Conservation (phyloP, 2,113 vertebrate species). For the Aspiorhynchus laticeps region DNA sequence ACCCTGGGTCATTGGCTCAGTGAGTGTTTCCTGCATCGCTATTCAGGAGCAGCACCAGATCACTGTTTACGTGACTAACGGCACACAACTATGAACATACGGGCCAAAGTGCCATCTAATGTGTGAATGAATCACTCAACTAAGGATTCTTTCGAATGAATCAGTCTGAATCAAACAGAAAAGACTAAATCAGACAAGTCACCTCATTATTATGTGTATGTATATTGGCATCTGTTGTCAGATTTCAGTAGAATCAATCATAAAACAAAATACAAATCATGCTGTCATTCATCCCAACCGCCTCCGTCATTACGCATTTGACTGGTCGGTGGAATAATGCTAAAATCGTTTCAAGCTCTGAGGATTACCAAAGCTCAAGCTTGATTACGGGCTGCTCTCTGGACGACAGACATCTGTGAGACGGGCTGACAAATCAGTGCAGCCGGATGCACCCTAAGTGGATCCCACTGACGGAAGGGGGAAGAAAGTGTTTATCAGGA, state of each 20-base stretch:
- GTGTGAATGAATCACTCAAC: conserved; percentile 4
- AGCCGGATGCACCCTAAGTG: conserved; percentile 25
- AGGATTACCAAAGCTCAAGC: conserved; percentile 29
- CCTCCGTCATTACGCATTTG: not conserved
- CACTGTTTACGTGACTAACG: not conserved
- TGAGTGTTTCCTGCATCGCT: not conserved
- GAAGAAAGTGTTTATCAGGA: not conserved
- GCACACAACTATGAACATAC: not conserved
- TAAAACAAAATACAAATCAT: not conserved
- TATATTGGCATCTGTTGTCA: not conserved
- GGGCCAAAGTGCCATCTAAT: not conserved
- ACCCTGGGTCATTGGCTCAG: conserved; percentile 1
- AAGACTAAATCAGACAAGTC: not conserved
- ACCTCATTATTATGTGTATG: not conserved
- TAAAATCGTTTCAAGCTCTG: not conserved
- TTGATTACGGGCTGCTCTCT: conserved; percentile 46
- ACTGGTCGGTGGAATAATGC: not conserved
- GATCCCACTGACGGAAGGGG: not conserved
- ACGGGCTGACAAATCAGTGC: conserved; percentile 18
- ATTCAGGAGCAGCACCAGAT: not conserved
- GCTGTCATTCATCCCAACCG: not conserved
- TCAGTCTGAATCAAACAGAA: not conserved
- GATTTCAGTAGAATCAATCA: not conserved
- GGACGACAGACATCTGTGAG: conserved; percentile 31
- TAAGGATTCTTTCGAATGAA: not conserved